Conservation (phyloP, 2,888 invertebrate genomes). For the Tupiocoris notatus region DNA sequence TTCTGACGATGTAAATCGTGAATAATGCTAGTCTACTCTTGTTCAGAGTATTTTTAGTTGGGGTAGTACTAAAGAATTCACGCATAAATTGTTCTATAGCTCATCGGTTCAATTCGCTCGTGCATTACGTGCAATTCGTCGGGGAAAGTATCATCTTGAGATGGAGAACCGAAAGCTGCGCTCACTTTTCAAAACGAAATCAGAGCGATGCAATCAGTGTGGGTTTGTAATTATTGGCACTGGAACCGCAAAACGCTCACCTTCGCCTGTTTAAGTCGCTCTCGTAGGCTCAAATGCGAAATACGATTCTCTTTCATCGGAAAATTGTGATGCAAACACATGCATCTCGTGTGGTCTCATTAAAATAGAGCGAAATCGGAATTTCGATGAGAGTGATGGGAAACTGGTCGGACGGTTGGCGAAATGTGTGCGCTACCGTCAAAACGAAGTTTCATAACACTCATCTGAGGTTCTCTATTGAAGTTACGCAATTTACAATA, state of each 20-base stretch:
- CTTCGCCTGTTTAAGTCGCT: background rate
- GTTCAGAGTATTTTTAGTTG: too few relatives aligned
- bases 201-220: background rate
- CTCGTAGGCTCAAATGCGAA: background rate
- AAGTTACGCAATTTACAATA: too few relatives aligned
- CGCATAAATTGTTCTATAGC: too few relatives aligned
- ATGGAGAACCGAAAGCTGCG: background rate
- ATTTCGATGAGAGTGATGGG: background rate
- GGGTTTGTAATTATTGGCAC: background rate
- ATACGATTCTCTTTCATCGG: background rate
- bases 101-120: too few relatives aligned
- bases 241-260: background rate
- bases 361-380: background rate
- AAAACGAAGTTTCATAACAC: background rate
- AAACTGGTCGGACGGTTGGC: background rate
- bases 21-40: too few relatives aligned
- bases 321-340: background rate
- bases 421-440: background rate
- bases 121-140: background rate
- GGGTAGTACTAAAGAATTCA: too few relatives aligned
- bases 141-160: background rate
- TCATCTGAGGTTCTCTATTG: too few relatives aligned
- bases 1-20: background rate
- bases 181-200: background rate
- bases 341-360: background rate